Evolutionary conservation across 2,113 vertebrate species (phyloP).

Genomic region (Ceyx melanurus): DNA sequence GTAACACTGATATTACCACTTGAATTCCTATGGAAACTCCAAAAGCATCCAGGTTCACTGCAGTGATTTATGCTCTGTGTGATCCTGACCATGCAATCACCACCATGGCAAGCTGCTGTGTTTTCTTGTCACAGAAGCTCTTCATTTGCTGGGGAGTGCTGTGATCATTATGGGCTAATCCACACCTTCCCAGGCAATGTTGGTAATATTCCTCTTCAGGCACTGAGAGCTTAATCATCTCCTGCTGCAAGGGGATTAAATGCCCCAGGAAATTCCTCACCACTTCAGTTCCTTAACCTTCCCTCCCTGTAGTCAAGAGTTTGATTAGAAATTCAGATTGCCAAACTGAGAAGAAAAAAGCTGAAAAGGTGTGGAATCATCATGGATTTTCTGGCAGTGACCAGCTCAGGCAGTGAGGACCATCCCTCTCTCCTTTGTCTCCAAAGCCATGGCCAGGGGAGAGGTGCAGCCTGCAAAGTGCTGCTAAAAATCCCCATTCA

Average conservation of each 20-base stretch:
- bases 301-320: neutral
- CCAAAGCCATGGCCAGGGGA: neutral
- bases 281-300: neutral
- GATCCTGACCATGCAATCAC: neutral
- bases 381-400: neutral
- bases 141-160: neutral
- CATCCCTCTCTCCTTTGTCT: fast-evolving
- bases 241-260: neutral
- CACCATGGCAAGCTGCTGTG: neutral
- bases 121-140: neutral
- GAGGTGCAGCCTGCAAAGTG: neutral
- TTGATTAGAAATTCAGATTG: neutral
- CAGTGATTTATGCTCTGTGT: neutral
- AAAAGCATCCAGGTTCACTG: neutral
- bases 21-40: neutral
- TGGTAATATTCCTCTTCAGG: neutral
- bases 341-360: no score
- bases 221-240: neutral
- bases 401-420: neutral
- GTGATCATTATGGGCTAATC: neutral
- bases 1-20: neutral
- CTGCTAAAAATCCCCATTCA: neutral
- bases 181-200: fast-evolving
- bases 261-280: neutral
- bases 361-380: neutral